These are phyloP conservation scores for Willowsia nigromaculata DNA, from an alignment of 2,888 invertebrate species.

Conservation along the genomic window DNA sequence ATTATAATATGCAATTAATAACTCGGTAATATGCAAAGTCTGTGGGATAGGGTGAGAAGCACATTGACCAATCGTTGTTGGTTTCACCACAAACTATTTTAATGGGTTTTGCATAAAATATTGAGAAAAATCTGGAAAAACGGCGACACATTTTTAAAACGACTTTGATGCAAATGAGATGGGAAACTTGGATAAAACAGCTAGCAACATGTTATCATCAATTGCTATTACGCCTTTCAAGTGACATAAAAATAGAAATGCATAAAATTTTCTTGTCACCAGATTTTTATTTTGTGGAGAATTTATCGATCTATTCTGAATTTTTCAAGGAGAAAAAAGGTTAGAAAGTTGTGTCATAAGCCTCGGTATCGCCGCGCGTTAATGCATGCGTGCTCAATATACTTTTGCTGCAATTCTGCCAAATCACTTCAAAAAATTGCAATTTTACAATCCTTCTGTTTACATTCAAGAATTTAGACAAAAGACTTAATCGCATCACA, in stretches of 20 bases:
- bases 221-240: too few relatives aligned
- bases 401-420: too few relatives aligned
- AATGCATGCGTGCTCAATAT: too few relatives aligned
- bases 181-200: background rate
- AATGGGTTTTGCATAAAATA: background rate
- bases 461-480: too few relatives aligned
- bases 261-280: background rate
- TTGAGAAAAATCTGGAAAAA: background rate
- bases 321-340: background rate
- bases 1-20: too few relatives aligned
- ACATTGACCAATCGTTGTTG: slow-evolving; percentile 45
- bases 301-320: background rate
- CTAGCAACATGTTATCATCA: too few relatives aligned
- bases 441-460: too few relatives aligned
- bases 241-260: background rate
- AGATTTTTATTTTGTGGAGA: background rate
- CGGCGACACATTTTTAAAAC: background rate
- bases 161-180: background rate
- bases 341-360: background rate
- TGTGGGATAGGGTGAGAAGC: background rate
- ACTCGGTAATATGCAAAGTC: background rate
- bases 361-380: too few relatives aligned
- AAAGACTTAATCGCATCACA: too few relatives aligned
- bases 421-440: too few relatives aligned
- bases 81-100: background rate